Percentiles rank a stretch among this genome's conserved stretches.
Conservation (phyloP, 2,113 vertebrate genomes). For the Nyctibius bracteatus region DNA sequence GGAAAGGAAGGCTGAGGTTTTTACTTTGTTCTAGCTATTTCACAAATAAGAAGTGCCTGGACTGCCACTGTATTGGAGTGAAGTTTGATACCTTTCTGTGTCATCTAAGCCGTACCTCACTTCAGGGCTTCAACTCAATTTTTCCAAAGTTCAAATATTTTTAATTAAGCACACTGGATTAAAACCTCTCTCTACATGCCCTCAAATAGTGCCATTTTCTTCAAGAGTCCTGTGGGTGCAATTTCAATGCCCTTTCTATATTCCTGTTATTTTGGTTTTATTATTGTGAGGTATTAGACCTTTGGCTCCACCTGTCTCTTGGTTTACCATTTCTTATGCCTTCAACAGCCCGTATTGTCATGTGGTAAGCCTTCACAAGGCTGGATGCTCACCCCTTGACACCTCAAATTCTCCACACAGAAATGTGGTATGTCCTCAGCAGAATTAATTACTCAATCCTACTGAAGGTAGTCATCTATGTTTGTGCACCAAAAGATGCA, state of each 20-base stretch:
- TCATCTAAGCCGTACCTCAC: background rate
- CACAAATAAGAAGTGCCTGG: background rate
- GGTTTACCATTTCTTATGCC: background rate
- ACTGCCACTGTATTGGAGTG: too few species aligned
- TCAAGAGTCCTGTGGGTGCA: too few species aligned
- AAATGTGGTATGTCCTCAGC: background rate
- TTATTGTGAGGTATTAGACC: background rate
- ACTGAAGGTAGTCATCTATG: background rate
- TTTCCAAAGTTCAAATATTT: background rate
- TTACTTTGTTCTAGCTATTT: too few species aligned
- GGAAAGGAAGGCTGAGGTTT: background rate
- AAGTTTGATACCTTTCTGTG: background rate
- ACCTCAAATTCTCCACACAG: background rate
- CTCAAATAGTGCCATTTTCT: background rate
- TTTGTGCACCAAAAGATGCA: background rate
- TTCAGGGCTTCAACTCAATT: background rate
- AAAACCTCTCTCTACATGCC: background rate
- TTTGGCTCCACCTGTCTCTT: background rate
- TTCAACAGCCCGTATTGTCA: rapidly evolving
- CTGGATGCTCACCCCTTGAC: background rate
- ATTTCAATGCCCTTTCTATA: background rate
- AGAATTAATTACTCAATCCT: background rate
- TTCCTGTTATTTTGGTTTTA: background rate
- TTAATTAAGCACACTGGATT: background rate
- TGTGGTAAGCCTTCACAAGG: background rate